Evolutionary conservation across 2,888 invertebrate species (phyloP).

Genomic region (Beris chalybata): DNA sequence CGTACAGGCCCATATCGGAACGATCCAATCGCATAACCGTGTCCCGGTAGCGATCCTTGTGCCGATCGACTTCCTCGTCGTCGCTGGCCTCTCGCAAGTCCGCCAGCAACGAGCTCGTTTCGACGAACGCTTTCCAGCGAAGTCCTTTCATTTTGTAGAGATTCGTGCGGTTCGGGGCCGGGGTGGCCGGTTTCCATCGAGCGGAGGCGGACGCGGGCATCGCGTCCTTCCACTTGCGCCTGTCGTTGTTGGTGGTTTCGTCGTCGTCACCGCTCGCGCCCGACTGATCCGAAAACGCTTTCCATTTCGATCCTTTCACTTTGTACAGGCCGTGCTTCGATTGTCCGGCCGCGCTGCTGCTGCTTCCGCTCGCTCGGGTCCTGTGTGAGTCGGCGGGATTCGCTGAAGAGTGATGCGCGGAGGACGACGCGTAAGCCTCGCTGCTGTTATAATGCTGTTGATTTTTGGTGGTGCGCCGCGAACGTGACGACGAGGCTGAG

Average conservation of each 20-base stretch:
- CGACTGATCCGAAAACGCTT: not conserved
- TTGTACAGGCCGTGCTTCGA: not conserved
- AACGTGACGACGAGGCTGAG: conserved; percentile 4
- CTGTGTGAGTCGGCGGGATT: no score
- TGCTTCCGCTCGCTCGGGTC: not conserved
- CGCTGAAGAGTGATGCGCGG: no score
- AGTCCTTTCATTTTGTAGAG: conserved; percentile 21
- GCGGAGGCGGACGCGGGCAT: not conserved
- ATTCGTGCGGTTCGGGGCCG: not conserved
- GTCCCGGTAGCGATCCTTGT: conserved; percentile 41
- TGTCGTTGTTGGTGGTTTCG: not conserved
- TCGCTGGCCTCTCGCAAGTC: not conserved
- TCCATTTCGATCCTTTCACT: not conserved
- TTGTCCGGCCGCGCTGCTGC: not conserved
- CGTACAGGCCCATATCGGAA: conserved; percentile 74
- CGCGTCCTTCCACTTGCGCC: conserved; percentile 1
- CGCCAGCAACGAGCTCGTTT: not conserved
- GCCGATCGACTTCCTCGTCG: not conserved
- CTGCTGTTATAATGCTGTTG: not conserved
- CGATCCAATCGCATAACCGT: conserved; percentile 60
- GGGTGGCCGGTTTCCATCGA: not conserved
- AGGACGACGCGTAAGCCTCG: no score
- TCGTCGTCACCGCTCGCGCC: not conserved
- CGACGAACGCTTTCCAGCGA: conserved; percentile 10
- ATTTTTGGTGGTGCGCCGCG: conserved; percentile 13